A percentile compares a stretch with the other conserved stretches of the same genome.
These are phyloP conservation scores for Tiliacea citrago DNA, from an alignment of 2,888 invertebrate genomes.

Conservation along the genomic window DNA sequence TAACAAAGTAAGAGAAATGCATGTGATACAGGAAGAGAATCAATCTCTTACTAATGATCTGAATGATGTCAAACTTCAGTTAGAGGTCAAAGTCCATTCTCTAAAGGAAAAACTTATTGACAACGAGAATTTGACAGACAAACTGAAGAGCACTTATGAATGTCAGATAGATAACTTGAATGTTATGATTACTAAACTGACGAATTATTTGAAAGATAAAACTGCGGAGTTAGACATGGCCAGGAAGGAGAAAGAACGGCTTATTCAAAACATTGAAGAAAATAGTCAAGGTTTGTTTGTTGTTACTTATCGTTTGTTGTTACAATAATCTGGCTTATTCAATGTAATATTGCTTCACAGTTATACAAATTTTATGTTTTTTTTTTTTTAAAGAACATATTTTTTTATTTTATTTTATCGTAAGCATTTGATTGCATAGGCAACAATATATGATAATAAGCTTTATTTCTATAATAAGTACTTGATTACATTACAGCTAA, in stretches of 20 bases:
- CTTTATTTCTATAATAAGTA: too few species aligned
- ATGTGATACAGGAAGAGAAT: conserved; percentile 75
- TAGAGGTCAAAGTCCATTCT: conserved; percentile 81
- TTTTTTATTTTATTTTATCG: conserved; percentile 1
- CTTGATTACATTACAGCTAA: too few species aligned
- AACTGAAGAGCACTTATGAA: conserved; percentile 79
- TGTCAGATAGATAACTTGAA: conserved; percentile 81
- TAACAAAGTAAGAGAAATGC: conserved; percentile 71
- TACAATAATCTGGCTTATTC: background rate
- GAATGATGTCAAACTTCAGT: conserved; percentile 77
- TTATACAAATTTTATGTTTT: background rate
- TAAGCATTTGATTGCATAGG: conserved; percentile 12
- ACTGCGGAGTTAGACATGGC: conserved; percentile 74
- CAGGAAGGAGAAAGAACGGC: conserved; percentile 76
- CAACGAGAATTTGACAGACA: conserved; percentile 79
- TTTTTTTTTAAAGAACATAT: background rate
- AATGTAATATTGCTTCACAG: background rate
- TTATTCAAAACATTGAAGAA: conserved; percentile 71
- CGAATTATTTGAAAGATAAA: conserved; percentile 81
- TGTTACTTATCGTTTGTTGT: background rate
- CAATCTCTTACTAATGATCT: conserved; percentile 75
- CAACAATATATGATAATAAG: too few species aligned
- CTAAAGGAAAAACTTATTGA: conserved; percentile 80
- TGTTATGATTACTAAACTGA: conserved; percentile 79
- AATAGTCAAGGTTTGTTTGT: conserved; percentile 61